Evolutionary conservation across 2,888 invertebrate genomes (phyloP).

Genomic region (Apotomis betuletana): DNA sequence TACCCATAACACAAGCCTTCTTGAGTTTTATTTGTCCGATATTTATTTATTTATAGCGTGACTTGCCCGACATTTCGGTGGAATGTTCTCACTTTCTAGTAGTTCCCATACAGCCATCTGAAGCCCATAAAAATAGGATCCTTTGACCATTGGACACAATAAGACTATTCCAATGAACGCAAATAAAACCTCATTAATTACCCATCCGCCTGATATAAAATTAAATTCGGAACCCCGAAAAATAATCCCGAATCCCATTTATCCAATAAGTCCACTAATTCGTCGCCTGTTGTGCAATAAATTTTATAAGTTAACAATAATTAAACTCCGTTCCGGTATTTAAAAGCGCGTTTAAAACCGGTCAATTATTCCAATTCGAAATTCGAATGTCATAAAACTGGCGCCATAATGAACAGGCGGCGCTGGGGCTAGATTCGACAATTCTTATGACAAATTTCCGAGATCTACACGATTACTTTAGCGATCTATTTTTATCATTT

Average conservation of each 20-base stretch:
- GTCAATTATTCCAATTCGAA: slow-evolving; percentile 74
- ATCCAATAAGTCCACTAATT: slow-evolving; percentile 38
- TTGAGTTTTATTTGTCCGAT: no score
- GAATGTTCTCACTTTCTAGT: no score
- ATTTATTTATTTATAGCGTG: no score
- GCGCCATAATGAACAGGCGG: slow-evolving; percentile 77
- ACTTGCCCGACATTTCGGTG: no score
- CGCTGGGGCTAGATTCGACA: slow-evolving; percentile 41
- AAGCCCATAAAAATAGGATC: no score
- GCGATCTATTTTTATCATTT: no score
- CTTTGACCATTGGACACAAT: no score
- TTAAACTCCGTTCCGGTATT: slow-evolving; percentile 64
- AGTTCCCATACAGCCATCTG: no score
- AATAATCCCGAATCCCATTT: slow-evolving; percentile 24
- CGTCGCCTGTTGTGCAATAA: slow-evolving; percentile 46
- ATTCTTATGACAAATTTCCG: no score
- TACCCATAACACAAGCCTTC: no score
- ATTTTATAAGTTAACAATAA: slow-evolving; percentile 56
- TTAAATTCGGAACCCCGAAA: slow-evolving; percentile 20
- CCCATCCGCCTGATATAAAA: slow-evolving; percentile 1
- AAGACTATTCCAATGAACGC: background rate
- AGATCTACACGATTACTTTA: no score
- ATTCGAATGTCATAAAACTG: slow-evolving; percentile 78
- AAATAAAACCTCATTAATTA: background rate
- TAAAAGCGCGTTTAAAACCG: slow-evolving; percentile 69